Percentiles rank a stretch among this genome's conserved stretches.
phyloP scores from a whole-genome alignment of 2,888 invertebrate genomes.

The Hesperia comma region DNA sequence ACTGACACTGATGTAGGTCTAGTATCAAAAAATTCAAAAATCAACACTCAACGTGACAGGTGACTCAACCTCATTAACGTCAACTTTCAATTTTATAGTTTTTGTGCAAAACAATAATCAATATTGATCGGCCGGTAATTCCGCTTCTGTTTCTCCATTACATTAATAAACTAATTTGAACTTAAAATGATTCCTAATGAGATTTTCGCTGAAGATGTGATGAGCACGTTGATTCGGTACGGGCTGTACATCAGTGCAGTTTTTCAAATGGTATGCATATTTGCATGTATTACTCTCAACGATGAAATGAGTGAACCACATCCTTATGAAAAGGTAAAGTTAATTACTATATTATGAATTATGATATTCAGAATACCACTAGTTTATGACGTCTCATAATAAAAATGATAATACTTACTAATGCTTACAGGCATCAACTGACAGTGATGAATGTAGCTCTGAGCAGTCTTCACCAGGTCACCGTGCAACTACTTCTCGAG shows the following conservation, averaged over 20 bases:
- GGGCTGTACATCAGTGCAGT: constrained; percentile 93
- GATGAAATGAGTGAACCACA: constrained; percentile 84
- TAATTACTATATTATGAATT: too few species aligned
- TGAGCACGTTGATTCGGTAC: constrained; percentile 89
- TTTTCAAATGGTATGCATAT: constrained; percentile 93
- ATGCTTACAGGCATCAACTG: constrained; percentile 79
- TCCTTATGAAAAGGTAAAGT: constrained; percentile 77
- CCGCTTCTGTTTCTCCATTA: neutral
- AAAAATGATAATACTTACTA: neutral
- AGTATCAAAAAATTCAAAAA: neutral
- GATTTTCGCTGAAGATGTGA: constrained; percentile 86
- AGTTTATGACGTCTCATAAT: too few species aligned
- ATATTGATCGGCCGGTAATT: constrained; percentile 1
- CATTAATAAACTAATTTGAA: neutral
- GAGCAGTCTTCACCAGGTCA: constrained; percentile 89
- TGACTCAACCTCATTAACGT: too few species aligned
- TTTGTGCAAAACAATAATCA: too few species aligned
- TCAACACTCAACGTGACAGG: neutral
- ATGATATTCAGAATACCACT: too few species aligned
- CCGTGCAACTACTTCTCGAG: constrained; percentile 86
- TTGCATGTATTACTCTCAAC: constrained; percentile 91
- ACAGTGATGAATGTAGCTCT: constrained; percentile 89
- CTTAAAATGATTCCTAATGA: constrained; percentile 77
- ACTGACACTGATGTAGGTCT: neutral
- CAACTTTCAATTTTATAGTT: too few species aligned